These are phyloP conservation scores for Littorina saxatilis DNA, from an alignment of 1,140 invertebrate genomes.

Conservation along the genomic window DNA sequence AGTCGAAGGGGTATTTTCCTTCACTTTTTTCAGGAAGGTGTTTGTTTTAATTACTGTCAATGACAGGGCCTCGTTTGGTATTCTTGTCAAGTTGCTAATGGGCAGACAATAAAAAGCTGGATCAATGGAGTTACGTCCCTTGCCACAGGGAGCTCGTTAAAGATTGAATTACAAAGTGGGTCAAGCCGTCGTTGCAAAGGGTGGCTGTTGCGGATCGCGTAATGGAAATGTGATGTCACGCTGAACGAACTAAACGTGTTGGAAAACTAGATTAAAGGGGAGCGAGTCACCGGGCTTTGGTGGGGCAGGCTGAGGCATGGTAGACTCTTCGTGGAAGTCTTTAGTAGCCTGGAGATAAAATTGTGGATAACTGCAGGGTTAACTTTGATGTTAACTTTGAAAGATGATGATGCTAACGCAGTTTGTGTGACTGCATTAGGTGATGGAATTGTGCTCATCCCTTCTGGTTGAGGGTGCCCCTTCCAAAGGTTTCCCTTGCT, in stretches of 20 bases:
- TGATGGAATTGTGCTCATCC: constrained; percentile 27
- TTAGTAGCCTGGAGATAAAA: background rate
- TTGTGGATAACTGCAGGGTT: constrained; percentile 9
- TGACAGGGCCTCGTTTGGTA: constrained; percentile 2
- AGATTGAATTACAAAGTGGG: constrained; percentile 33
- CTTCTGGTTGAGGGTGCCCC: background rate
- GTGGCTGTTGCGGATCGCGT: background rate
- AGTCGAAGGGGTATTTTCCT: no score
- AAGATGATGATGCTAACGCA: constrained; percentile 28
- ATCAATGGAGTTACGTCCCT: constrained; percentile 24
- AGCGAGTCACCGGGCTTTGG: no score
- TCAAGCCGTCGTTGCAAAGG: background rate
- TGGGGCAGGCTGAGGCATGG: no score
- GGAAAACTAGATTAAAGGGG: constrained; percentile 12
- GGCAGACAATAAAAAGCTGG: constrained; percentile 22
- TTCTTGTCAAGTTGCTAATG: constrained; percentile 19
- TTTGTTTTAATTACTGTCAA: constrained; percentile 15
- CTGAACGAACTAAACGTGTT: constrained; percentile 13
- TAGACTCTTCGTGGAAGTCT: background rate
- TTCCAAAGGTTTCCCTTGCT: background rate
- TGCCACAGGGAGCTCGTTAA: constrained; percentile 7
- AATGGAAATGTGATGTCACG: constrained; percentile 39
- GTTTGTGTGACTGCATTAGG: constrained; percentile 32
- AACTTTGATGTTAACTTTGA: constrained; percentile 32
- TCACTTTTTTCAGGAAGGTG: background rate